Evolutionary conservation across 2,888 invertebrate species (phyloP), one percentile per base, ranked within the genome.

Genomic region (Sthenelais limicola): DNA sequence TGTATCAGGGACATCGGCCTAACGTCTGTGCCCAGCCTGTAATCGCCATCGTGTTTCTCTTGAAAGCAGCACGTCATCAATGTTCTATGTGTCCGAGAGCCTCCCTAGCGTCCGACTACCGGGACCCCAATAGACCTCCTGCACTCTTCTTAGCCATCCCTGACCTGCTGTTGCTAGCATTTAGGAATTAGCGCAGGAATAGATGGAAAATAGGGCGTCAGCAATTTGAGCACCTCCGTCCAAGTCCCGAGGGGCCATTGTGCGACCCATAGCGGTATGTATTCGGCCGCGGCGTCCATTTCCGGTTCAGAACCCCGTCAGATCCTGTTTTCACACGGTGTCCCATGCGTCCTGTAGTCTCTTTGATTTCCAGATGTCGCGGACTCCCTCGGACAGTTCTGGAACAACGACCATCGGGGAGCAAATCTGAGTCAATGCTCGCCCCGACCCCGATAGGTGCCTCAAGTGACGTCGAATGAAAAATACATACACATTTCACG

Each of bases 181-280:
- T 67, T 67, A 67, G 47, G 43, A 67, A 67, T 67, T 67, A 67
- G 67, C 67, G 67, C 67, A 67, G 67, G 48, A 67, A 67, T 47
- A 67, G 67, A 48, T 48, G 67, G 67, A 67, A 67, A 47, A 67
- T 67, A n/a, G 67, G 67, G 48, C 47, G 62, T 5, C 12, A 38
- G 62, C 62, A 62, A 62, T 62, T 62, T 62, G 62, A 62, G 18
- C 62, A 38, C 35, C 62, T 38, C 62, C 9, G 26, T 3, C n/a
- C n/a, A n/a, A n/a, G n/a, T n/a, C n/a, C n/a, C n/a, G n/a, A n/a
- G n/a, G n/a, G n/a, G n/a, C 26, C 62, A 38, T 62, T 62, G 62
- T 62, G 62, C 35, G 62, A 24, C 62, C 62, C 62, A 35, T n/a
- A 35, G 62, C 43, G 62, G 62, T 62, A 38, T 62, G 62, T 24